These are phyloP conservation scores for Porites rus DNA, from an alignment of 92 coral and sea anemone genomes.

Conservation along the genomic window DNA sequence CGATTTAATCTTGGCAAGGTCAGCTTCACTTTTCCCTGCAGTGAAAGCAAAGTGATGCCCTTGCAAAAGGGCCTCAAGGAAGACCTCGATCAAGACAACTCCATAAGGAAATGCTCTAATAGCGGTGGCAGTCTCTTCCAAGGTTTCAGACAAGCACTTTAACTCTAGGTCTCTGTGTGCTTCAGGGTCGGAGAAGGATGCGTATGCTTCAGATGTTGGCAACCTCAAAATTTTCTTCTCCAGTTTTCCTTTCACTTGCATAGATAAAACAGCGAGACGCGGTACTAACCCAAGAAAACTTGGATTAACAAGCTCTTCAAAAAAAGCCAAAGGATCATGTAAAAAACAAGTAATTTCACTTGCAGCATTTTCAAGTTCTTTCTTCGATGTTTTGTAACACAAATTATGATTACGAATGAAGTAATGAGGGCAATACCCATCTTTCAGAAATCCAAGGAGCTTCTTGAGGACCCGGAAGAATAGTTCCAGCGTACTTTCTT, in stretches of 20 bases:
- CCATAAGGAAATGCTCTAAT: background rate
- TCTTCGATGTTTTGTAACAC: conserved; percentile 40
- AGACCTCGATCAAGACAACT: conserved; percentile 10
- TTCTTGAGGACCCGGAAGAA: conserved; percentile 24
- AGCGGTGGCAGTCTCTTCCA: conserved; percentile 22
- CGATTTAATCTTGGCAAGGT: conserved; percentile 4
- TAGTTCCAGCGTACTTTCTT: conserved; percentile 13
- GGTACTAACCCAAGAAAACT: conserved; percentile 25
- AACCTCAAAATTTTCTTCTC: conserved; percentile 18
- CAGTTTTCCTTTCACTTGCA: conserved; percentile 5
- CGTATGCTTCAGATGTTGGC: background rate
- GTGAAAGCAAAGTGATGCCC: conserved; percentile 35
- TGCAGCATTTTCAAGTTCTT: conserved; percentile 16
- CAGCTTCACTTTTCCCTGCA: conserved; percentile 7
- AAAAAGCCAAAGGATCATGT: background rate
- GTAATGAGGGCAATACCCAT: conserved; percentile 48
- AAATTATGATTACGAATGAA: conserved; percentile 41
- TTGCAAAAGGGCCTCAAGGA: conserved; percentile 1
- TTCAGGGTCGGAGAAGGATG: background rate
- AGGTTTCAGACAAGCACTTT: conserved; percentile 28
- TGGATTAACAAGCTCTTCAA: conserved; percentile 6
- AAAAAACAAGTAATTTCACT: conserved; percentile 12
- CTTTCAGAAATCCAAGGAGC: background rate
- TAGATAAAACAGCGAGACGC: conserved; percentile 14
- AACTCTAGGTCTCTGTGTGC: conserved; percentile 14